phyloP scores from a whole-genome alignment of 2,113 vertebrate genomes.

The Psophia crepitans region DNA sequence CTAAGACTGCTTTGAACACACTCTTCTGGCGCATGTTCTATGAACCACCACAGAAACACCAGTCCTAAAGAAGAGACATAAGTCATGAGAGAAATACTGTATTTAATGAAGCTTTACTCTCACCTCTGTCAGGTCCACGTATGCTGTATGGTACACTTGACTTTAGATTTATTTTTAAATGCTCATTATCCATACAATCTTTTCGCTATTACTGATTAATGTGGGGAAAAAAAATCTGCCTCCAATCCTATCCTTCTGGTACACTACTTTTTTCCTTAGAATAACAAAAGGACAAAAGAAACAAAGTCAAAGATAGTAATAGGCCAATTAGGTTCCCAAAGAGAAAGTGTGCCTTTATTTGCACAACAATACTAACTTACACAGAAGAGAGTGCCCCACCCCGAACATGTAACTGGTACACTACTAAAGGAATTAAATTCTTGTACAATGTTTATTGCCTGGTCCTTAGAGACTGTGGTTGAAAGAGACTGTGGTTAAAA shows the following conservation, averaged over 20 bases:
- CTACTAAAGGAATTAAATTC: background rate
- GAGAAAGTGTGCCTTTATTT: slow-evolving; percentile 71
- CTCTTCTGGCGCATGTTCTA: slow-evolving; percentile 28
- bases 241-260: background rate
- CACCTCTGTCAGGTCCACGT: background rate
- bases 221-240: background rate
- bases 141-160: background rate
- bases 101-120: slow-evolving; percentile 8
- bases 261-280: background rate
- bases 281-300: slow-evolving; percentile 24
- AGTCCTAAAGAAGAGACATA: background rate
- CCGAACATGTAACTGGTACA: background rate
- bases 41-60: slow-evolving; percentile 39
- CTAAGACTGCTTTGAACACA: slow-evolving; percentile 68
- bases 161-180: slow-evolving; percentile 30
- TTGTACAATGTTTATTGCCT: background rate
- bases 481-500: background rate
- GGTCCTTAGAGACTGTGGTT: background rate
- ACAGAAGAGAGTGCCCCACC: slow-evolving; percentile 30
- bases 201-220: background rate
- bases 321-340: slow-evolving; percentile 66
- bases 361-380: slow-evolving; percentile 68
- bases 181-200: background rate
- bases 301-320: slow-evolving; percentile 30
- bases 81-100: background rate